These are phyloP conservation scores for Synergus itoensis DNA, from an alignment of 2,888 invertebrate genomes.

Conservation along the genomic window DNA sequence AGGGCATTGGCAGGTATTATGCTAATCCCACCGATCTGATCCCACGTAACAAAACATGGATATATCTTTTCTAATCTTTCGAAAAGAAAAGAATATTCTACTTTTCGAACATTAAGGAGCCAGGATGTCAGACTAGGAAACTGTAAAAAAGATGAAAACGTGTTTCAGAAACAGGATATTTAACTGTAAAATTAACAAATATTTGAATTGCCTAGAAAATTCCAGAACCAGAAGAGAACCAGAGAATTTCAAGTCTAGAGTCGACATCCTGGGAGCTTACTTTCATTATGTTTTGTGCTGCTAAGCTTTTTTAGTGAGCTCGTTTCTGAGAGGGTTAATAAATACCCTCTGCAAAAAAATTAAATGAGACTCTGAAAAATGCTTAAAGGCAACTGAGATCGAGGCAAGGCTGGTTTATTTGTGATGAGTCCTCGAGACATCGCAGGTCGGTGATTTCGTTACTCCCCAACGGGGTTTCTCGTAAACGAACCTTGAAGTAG, in stretches of 20 bases:
- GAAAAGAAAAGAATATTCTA: not conserved
- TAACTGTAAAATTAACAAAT: not conserved
- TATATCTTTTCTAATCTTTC: not conserved
- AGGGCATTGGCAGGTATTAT: constrained; percentile 1
- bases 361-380: not conserved
- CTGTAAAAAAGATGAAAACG: not conserved
- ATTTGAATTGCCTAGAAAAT: not conserved
- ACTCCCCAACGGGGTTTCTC: not conserved
- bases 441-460: constrained; percentile 1
- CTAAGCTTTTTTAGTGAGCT: not conserved
- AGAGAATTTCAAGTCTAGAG: not conserved
- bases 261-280: not conserved
- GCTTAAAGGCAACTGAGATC: not conserved
- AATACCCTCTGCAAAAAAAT: not conserved
- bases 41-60: not conserved
- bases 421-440: not conserved
- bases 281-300: not conserved
- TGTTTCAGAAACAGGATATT: not conserved
- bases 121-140: not conserved
- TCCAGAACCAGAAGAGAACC: not conserved
- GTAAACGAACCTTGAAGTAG: constrained; percentile 40
- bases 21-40: not conserved
- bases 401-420: not conserved
- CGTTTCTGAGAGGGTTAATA: not conserved
- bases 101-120: not conserved